A percentile compares a stretch with the other conserved stretches of the same genome.
phyloP scores from a whole-genome alignment of 2,888 invertebrate genomes.

The Caradrina clavipalpis region DNA sequence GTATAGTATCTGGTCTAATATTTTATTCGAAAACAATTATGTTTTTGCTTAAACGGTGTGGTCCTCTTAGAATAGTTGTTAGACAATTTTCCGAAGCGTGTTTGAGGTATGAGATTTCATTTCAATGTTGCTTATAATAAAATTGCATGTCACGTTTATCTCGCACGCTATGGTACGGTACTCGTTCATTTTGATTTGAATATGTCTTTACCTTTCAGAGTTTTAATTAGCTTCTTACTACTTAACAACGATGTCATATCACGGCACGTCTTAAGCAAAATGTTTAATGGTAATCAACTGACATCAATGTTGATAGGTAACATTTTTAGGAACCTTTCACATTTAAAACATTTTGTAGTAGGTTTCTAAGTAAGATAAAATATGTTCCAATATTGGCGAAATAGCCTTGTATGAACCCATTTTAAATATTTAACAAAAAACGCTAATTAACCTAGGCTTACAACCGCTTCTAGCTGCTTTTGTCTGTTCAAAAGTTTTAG shows the following conservation, averaged over 20 bases:
- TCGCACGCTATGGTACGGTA: not conserved
- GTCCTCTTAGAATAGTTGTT: conserved; percentile 22
- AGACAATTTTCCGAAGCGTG: conserved; percentile 68
- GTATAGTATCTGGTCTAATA: not conserved
- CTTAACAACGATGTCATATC: not conserved
- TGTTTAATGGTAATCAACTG: not conserved
- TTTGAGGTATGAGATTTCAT: conserved; percentile 70
- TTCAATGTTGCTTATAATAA: conserved; percentile 14
- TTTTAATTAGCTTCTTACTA: not conserved
- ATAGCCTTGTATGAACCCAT: not conserved
- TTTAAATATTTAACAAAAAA: not conserved
- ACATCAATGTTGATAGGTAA: not conserved
- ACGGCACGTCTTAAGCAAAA: not conserved
- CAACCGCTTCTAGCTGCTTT: conserved; percentile 5
- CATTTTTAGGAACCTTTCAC: not conserved
- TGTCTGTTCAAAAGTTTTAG: conserved; percentile 16
- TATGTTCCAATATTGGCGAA: not conserved
- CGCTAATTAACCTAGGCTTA: conserved; percentile 1
- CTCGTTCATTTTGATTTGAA: conserved; percentile 11
- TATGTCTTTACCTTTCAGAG: not conserved
- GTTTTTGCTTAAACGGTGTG: conserved; percentile 43
- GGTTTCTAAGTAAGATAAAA: not conserved
- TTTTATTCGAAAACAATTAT: conserved; percentile 4
- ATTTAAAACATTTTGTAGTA: not conserved
- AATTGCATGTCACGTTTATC: conserved; percentile 19